These are phyloP conservation scores for Conchocele bisecta DNA, from an alignment of 2,888 invertebrate genomes.

Conservation along the genomic window DNA sequence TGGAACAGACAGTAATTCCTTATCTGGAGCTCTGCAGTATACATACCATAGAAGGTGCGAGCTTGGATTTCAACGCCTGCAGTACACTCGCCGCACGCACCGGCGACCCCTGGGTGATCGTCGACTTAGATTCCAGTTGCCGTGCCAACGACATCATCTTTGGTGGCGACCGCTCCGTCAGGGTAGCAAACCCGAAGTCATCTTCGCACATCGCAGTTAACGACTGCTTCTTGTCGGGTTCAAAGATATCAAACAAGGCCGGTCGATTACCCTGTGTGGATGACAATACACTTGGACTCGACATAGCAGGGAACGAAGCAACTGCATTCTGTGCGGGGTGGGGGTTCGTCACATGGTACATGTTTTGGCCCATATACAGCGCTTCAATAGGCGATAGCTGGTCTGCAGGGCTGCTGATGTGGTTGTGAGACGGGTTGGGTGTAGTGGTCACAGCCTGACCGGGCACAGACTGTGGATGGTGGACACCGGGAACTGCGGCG, in stretches of 20 bases:
- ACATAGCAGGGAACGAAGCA: too few species aligned
- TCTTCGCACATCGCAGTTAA: background rate
- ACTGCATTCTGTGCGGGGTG: too few species aligned
- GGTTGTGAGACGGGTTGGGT: too few species aligned
- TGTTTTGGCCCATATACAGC: background rate
- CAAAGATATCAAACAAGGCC: conserved; percentile 54
- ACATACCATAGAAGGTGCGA: too few species aligned
- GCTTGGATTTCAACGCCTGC: conserved; percentile 53
- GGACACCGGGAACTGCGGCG: too few species aligned
- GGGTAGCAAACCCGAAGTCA: conserved; percentile 12
- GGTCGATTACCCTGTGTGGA: conserved; percentile 26
- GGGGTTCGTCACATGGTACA: too few species aligned
- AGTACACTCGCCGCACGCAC: conserved; percentile 42
- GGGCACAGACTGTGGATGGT: too few species aligned
- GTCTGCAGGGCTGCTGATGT: too few species aligned
- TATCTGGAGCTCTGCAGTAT: too few species aligned
- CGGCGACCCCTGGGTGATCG: conserved; percentile 34
- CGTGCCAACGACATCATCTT: background rate
- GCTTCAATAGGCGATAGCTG: background rate
- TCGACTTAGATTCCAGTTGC: background rate
- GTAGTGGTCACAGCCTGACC: too few species aligned
- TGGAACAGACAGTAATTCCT: too few species aligned
- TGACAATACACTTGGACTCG: conserved; percentile 1
- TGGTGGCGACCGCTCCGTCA: background rate
- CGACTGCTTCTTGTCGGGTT: background rate